phyloP scores from a whole-genome alignment of 2,888 invertebrate genomes.

The Lepidocyrtoides sp. region DNA sequence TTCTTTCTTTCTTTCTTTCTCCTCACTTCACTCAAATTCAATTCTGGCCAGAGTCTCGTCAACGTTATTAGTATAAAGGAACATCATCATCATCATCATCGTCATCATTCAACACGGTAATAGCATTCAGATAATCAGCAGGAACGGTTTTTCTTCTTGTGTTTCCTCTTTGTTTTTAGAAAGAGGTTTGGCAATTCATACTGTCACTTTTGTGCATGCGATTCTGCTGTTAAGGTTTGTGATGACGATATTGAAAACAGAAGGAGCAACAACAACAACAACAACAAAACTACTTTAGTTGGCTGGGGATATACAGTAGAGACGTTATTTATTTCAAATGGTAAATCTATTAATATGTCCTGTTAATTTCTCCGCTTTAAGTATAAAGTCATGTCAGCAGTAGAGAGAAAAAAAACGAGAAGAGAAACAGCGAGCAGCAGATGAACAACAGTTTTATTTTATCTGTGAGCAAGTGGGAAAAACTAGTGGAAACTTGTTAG shows the following conservation, averaged over 20 bases:
- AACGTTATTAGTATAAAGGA: not conserved
- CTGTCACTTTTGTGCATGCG: slow-evolving; percentile 19
- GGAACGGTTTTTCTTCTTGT: not conserved
- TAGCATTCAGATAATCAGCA: too few relatives aligned
- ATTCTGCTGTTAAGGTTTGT: not conserved
- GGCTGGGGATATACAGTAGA: slow-evolving; percentile 14
- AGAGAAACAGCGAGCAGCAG: not conserved
- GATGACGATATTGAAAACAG: slow-evolving; percentile 47
- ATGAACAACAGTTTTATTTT: slow-evolving; percentile 6
- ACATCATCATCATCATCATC: not conserved
- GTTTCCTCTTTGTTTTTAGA: not conserved
- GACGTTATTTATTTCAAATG: not conserved
- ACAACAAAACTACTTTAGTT: too few relatives aligned
- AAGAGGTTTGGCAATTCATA: not conserved
- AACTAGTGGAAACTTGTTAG: too few relatives aligned
- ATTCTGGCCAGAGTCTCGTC: too few relatives aligned
- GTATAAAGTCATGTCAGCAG: slow-evolving; percentile 31
- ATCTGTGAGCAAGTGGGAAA: not conserved
- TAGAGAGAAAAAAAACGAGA: not conserved
- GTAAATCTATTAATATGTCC: not conserved
- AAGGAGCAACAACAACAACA: slow-evolving; percentile 7
- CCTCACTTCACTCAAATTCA: too few relatives aligned
- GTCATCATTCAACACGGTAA: not conserved
- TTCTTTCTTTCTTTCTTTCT: too few relatives aligned
- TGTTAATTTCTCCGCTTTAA: slow-evolving; percentile 29